A percentile compares a stretch with the other conserved stretches of the same genome.
These are phyloP conservation scores for Gila robusta DNA, from an alignment of 2,797 vertebrate species.

Conservation along the genomic window DNA sequence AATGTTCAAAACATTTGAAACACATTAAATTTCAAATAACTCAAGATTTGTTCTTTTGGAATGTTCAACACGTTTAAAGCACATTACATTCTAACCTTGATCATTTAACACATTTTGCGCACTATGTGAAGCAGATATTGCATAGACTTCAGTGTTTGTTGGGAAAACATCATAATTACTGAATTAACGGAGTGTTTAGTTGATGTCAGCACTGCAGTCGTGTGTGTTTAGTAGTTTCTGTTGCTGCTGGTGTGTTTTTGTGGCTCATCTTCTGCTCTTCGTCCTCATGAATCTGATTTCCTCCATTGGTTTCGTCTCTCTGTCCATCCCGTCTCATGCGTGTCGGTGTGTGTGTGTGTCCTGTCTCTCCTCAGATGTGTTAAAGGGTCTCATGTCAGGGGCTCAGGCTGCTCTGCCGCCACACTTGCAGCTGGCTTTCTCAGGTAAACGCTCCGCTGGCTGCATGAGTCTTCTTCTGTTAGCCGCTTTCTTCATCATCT, in stretches of 20 bases:
- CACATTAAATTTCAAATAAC: background rate
- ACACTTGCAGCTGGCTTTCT: conserved; percentile 94
- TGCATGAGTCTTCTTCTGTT: conserved; percentile 40
- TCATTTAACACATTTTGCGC: too few relatives aligned
- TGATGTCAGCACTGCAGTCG: background rate
- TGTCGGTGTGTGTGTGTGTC: conserved; percentile 32
- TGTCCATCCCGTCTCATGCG: conserved; percentile 36
- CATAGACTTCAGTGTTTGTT: background rate
- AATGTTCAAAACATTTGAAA: too few relatives aligned
- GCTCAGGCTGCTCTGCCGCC: conserved; percentile 92
- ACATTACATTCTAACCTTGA: background rate
- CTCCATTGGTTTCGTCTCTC: conserved; percentile 3
- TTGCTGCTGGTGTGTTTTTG: conserved; percentile 39
- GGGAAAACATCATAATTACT: background rate
- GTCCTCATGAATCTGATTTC: conserved; percentile 20
- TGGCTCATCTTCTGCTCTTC: conserved; percentile 44
- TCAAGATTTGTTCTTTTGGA: background rate
- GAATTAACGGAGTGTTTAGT: background rate
- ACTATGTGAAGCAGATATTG: background rate
- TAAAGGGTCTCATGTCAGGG: conserved; percentile 97
- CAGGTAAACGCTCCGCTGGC: conserved; percentile 83
- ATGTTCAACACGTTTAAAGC: background rate
- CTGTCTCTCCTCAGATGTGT: conserved; percentile 87
- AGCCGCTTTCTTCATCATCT: conserved; percentile 25
- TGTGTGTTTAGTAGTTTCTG: background rate